These are phyloP conservation scores for Dicranocentrus wangi DNA, from an alignment of 2,888 invertebrate species.

Conservation along the genomic window DNA sequence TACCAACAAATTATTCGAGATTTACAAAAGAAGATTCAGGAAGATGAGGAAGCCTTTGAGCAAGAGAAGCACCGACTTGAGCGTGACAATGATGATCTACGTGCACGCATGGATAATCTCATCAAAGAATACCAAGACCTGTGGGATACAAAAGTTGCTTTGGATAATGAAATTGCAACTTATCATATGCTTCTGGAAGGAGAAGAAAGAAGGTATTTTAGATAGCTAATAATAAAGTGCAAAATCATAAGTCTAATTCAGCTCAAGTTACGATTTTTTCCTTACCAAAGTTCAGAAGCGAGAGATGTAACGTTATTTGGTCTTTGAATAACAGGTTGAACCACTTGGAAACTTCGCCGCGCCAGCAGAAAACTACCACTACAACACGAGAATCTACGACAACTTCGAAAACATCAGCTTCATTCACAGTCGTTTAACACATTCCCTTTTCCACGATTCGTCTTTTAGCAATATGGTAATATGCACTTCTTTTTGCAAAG, in stretches of 20 bases:
- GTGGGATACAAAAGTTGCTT: conserved; percentile 67
- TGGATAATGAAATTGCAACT: conserved; percentile 70
- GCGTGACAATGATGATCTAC: conserved; percentile 66
- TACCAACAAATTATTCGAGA: conserved; percentile 69
- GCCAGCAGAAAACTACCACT: conserved; percentile 55
- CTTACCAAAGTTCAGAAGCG: too few relatives aligned
- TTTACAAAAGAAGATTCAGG: conserved; percentile 67
- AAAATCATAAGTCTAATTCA: too few relatives aligned
- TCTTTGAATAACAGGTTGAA: conserved; percentile 21
- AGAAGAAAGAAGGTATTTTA: conserved; percentile 66
- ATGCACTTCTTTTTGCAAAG: too few relatives aligned
- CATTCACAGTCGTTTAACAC: conserved; percentile 63
- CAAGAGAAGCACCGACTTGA: conserved; percentile 62
- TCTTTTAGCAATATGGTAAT: not conserved
- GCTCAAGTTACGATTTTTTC: too few relatives aligned
- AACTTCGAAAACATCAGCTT: conserved; percentile 54
- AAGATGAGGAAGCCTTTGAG: conserved; percentile 60
- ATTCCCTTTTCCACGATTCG: not conserved
- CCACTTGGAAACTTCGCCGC: conserved; percentile 35
- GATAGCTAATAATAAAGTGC: too few relatives aligned
- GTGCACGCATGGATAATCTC: conserved; percentile 66
- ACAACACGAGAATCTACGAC: conserved; percentile 60
- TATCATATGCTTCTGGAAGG: conserved; percentile 70
- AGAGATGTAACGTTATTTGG: too few relatives aligned
- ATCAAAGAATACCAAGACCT: conserved; percentile 68